Percentiles rank a stretch among this genome's conserved stretches.
Conservation (phyloP, 2,888 invertebrate genomes). For the Proisotoma minuta region DNA sequence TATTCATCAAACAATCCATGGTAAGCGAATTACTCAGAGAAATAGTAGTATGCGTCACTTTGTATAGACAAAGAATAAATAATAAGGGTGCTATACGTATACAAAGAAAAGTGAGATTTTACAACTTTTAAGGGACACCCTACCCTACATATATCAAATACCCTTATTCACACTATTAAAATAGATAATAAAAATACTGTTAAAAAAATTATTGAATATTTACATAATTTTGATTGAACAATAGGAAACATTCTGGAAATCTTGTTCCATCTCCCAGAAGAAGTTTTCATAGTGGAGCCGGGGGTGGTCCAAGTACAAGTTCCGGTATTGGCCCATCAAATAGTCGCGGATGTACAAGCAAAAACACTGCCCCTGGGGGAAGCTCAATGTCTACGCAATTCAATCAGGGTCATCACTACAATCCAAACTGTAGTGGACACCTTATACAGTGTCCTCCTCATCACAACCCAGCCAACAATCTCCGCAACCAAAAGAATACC, state of each 20-base stretch:
- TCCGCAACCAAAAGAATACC: constrained; percentile 18
- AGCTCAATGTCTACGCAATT: constrained; percentile 7
- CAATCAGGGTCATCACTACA: constrained; percentile 23
- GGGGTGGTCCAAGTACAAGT: constrained; percentile 32
- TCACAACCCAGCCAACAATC: background rate
- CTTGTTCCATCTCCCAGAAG: constrained; percentile 40
- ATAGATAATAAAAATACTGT: too few relatives aligned
- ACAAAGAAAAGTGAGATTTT: too few relatives aligned
- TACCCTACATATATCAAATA: too few relatives aligned
- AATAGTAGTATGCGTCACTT: too few relatives aligned
- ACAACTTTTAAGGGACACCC: too few relatives aligned
- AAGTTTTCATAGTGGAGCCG: constrained; percentile 37
- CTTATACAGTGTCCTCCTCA: background rate
- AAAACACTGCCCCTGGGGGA: constrained; percentile 12
- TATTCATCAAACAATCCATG: constrained; percentile 38
- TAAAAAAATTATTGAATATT: too few relatives aligned
- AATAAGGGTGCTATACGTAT: too few relatives aligned
- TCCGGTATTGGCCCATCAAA: constrained; percentile 26
- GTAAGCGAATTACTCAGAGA: constrained; percentile 21
- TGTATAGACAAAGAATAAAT: too few relatives aligned
- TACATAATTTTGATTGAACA: constrained; percentile 9
- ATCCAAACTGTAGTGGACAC: constrained; percentile 1
- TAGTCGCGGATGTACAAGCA: constrained; percentile 28
- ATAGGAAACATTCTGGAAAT: constrained; percentile 42
- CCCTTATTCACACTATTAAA: too few relatives aligned